These are phyloP conservation scores for Ptilodon capucinus DNA, from an alignment of 2,888 invertebrate species.

Conservation along the genomic window DNA sequence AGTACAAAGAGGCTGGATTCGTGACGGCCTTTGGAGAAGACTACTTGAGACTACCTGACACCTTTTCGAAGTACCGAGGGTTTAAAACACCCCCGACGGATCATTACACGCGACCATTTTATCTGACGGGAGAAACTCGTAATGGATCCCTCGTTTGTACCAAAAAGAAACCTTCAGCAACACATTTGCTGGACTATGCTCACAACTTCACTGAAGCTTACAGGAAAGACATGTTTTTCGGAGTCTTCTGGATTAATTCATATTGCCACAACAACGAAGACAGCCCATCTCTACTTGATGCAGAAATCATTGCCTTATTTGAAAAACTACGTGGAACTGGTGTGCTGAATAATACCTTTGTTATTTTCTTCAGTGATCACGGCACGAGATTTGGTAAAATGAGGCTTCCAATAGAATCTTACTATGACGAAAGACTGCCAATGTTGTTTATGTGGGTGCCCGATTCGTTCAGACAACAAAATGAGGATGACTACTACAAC, in stretches of 20 bases:
- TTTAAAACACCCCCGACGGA: slow-evolving; percentile 89
- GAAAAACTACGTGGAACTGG: slow-evolving; percentile 74
- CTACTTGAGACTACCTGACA: slow-evolving; percentile 83
- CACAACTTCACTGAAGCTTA: slow-evolving; percentile 84
- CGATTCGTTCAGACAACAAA: slow-evolving; percentile 76
- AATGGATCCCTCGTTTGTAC: slow-evolving; percentile 65
- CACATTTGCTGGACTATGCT: slow-evolving; percentile 86
- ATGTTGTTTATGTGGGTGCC: slow-evolving; percentile 88
- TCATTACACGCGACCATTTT: slow-evolving; percentile 89
- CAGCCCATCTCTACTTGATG: slow-evolving; percentile 85
- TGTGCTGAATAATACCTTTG: slow-evolving; percentile 84
- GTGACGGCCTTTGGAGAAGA: slow-evolving; percentile 91
- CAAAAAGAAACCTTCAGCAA: slow-evolving; percentile 80
- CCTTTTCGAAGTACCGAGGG: slow-evolving; percentile 83
- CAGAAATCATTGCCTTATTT: slow-evolving; percentile 79
- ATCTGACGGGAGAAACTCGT: slow-evolving; percentile 83
- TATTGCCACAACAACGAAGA: slow-evolving; percentile 87
- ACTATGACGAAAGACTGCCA: slow-evolving; percentile 89
- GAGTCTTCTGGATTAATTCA: slow-evolving; percentile 89
- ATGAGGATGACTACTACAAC: slow-evolving; percentile 80
- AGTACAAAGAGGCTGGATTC: slow-evolving; percentile 86
- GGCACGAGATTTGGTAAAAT: slow-evolving; percentile 88
- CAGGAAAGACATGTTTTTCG: slow-evolving; percentile 84
- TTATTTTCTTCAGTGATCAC: slow-evolving; percentile 90
- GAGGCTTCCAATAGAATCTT: slow-evolving; percentile 86